Base-by-base conservation (phyloP, 2,888 invertebrate genomes). In the Archips crataeganus region DNA sequence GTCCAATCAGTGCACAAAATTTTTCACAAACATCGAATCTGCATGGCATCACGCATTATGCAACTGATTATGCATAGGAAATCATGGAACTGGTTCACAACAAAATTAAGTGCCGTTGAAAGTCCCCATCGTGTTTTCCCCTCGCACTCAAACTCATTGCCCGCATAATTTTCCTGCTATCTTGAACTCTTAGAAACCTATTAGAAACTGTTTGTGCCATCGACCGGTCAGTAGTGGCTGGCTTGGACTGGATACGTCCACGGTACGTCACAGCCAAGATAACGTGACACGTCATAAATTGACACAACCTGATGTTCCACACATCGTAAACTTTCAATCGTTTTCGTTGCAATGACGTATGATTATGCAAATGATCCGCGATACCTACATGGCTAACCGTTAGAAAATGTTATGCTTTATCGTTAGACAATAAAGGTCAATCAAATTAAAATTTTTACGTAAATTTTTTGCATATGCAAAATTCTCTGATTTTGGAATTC, bases 101-200 rank as follows among this genome's bases (percentile, higher is more conserved):
- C 63, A 57, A 68, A 61, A 64, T 34, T 39, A 59, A 60, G 23
- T 65, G 54, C 39, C 47, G 63, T 47, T 73, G 73, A 73, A 73
- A 73, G 59, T 69, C 15, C 49, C 49, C 57, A 13, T 8, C 63
- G 59, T 59, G 68, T 68, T 73, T 73, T 73, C 73, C 73, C 73
- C 68, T 23, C 15, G 47, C 32, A 59, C 39, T 60, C 49, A 45
- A 49, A 72, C 63, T 70, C 32, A 42, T 54, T 70, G 51, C 59
- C n/a, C 39, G 49, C 59, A 54, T 59, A 59, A 59, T 73, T 69
- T 73, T 69, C 73, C 73, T 73, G 68, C 42, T 63, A 64, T 49
- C 42, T 15, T 64, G 15, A 68, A 63, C 63, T 63, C 45, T 47
- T 57, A 64, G 59, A 59, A 62, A 66, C 51, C 32, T 61, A 34